phyloP scores from a whole-genome alignment of 2,113 vertebrate species.

The Brachyhypopomus gauderio region DNA sequence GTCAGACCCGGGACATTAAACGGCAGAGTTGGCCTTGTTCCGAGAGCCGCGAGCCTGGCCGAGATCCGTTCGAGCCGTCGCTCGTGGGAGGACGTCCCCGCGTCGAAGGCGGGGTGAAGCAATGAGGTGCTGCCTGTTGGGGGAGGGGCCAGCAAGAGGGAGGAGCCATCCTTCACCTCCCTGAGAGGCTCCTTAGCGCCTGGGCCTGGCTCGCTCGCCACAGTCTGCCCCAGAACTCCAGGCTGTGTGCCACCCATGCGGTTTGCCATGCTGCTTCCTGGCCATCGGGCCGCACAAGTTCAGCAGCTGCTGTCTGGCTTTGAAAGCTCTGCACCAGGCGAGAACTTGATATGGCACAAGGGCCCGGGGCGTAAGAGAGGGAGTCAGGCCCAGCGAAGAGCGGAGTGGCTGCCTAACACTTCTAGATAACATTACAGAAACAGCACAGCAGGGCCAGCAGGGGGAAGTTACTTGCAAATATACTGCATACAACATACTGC shows the following conservation, averaged over 20 bases:
- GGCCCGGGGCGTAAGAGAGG: not conserved
- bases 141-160: not conserved
- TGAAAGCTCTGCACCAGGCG: slow-evolving; percentile 18
- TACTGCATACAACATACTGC: no score
- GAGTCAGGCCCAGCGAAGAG: not conserved
- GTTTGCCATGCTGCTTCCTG: not conserved
- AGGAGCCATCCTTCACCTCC: not conserved
- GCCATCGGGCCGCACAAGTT: slow-evolving; percentile 6
- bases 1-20: not conserved
- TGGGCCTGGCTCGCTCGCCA: not conserved
- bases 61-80: not conserved
- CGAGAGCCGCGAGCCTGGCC: not conserved
- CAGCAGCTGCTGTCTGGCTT: not conserved
- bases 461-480: not conserved
- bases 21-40: not conserved
- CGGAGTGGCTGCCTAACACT: slow-evolving; percentile 7
- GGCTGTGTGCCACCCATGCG: not conserved
- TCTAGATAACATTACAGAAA: not conserved
- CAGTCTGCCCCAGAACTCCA: not conserved
- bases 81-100: not conserved
- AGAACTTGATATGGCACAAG: slow-evolving; percentile 13
- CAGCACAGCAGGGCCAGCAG: not conserved
- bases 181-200: not conserved
- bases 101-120: not conserved
- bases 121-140: no score